These are phyloP conservation scores for Dryobates pubescens DNA, from an alignment of 2,797 vertebrate genomes.

Conservation along the genomic window DNA sequence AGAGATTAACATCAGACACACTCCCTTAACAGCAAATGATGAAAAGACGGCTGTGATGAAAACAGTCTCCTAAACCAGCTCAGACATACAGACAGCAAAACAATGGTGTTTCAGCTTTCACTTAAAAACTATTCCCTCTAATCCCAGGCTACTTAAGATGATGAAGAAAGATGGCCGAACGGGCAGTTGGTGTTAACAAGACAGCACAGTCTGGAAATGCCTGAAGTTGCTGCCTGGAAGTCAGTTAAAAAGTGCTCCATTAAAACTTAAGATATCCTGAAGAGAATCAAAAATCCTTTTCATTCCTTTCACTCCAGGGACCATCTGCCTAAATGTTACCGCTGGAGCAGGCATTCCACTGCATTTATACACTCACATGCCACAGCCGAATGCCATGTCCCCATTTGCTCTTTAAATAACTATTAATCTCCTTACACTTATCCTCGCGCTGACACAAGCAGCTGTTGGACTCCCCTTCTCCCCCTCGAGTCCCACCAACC, in stretches of 20 bases:
- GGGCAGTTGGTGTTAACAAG: neutral
- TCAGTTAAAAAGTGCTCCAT: neutral
- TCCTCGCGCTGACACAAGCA: conserved; percentile 86
- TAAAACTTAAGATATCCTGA: conserved; percentile 35
- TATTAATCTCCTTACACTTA: conserved; percentile 90
- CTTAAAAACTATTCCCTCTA: conserved; percentile 36
- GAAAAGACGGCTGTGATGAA: conserved; percentile 33
- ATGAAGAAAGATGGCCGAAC: neutral
- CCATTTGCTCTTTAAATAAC: conserved; percentile 85
- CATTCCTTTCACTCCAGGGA: conserved; percentile 79
- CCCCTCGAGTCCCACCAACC: neutral
- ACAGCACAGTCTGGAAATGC: neutral
- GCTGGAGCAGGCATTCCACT: conserved; percentile 78
- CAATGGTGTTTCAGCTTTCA: conserved; percentile 55
- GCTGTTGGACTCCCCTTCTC: conserved; percentile 75
- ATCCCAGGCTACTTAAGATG: neutral
- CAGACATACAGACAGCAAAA: conserved; percentile 56
- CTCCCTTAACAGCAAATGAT: conserved; percentile 47
- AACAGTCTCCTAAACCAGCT: conserved; percentile 29
- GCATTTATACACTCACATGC: conserved; percentile 87
- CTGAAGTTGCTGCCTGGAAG: neutral
- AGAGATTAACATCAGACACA: conserved; percentile 56
- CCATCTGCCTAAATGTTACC: conserved; percentile 77
- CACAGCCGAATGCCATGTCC: conserved; percentile 82
- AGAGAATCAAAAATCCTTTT: conserved; percentile 64